phyloP scores from a whole-genome alignment of 2,888 invertebrate species.

The Hyppa rectilinea region DNA sequence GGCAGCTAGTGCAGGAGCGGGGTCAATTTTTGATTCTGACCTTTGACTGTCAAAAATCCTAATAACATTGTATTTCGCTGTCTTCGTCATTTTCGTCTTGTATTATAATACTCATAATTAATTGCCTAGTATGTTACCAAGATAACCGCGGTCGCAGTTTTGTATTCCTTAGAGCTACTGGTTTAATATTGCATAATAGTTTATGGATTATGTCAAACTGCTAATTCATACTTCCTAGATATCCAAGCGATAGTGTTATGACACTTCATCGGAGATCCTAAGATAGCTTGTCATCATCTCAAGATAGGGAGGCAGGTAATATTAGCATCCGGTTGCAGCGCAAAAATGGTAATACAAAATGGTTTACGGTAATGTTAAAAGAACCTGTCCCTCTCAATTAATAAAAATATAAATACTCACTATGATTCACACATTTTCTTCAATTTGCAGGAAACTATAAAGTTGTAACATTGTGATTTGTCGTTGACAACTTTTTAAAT shows the following conservation, averaged over 20 bases:
- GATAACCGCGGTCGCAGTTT: too few relatives aligned
- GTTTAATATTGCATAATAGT: conserved; percentile 1
- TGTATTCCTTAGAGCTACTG: not conserved
- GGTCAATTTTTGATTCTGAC: not conserved
- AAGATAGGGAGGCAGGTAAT: conserved; percentile 9
- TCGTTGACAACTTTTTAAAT: conserved; percentile 3
- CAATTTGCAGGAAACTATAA: conserved; percentile 41
- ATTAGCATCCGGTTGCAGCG: conserved; percentile 24
- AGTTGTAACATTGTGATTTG: conserved; percentile 3
- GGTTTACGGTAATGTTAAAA: conserved; percentile 29
- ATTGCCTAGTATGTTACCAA: not conserved
- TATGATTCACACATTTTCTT: not conserved
- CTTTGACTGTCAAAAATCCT: not conserved
- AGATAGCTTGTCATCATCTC: conserved; percentile 14
- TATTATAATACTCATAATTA: not conserved
- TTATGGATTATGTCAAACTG: conserved; percentile 18
- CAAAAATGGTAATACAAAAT: conserved; percentile 43
- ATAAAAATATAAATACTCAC: conserved; percentile 8
- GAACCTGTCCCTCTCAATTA: conserved; percentile 35
- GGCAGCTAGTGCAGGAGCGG: not conserved
- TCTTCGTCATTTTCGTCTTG: not conserved
- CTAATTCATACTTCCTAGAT: conserved; percentile 35
- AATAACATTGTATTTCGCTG: not conserved
- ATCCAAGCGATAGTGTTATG: conserved; percentile 21
- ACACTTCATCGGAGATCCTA: conserved; percentile 4